Percentiles rank a stretch among this genome's conserved stretches.
phyloP scores from a whole-genome alignment of 2,113 vertebrate genomes.

The Jacana jacana region DNA sequence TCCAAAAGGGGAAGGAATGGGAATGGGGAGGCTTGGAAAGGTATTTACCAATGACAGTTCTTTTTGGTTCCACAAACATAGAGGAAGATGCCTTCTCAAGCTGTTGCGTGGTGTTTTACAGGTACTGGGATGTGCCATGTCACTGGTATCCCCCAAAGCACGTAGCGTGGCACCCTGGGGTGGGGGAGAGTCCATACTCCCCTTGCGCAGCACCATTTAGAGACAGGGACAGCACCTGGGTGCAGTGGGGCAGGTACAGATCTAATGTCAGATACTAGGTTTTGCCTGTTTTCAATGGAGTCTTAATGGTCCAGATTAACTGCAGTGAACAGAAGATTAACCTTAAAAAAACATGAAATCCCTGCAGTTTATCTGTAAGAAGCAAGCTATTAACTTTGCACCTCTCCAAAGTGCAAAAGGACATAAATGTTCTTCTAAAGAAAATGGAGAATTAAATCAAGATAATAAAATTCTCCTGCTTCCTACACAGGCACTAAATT shows the following conservation, averaged over 20 bases:
- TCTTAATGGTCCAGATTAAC: background rate
- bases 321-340: background rate
- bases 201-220: background rate
- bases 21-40: background rate
- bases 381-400: slow-evolving; percentile 8
- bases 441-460: slow-evolving; percentile 21
- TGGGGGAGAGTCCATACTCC: background rate
- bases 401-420: background rate
- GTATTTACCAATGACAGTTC: background rate
- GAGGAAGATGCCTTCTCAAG: background rate
- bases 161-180: background rate
- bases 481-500: background rate
- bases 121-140: background rate
- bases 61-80: background rate
- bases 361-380: background rate
- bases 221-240: background rate
- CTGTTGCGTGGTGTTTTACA: background rate
- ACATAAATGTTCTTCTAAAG: slow-evolving; percentile 6
- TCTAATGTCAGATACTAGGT: background rate
- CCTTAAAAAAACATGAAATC: background rate
- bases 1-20: background rate
- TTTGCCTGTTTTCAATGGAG: background rate
- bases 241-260: background rate
- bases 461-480: background rate
- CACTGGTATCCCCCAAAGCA: background rate